These are phyloP conservation scores for Drosophila watanabei DNA, from an alignment of 1,140 invertebrate genomes.

Conservation along the genomic window DNA sequence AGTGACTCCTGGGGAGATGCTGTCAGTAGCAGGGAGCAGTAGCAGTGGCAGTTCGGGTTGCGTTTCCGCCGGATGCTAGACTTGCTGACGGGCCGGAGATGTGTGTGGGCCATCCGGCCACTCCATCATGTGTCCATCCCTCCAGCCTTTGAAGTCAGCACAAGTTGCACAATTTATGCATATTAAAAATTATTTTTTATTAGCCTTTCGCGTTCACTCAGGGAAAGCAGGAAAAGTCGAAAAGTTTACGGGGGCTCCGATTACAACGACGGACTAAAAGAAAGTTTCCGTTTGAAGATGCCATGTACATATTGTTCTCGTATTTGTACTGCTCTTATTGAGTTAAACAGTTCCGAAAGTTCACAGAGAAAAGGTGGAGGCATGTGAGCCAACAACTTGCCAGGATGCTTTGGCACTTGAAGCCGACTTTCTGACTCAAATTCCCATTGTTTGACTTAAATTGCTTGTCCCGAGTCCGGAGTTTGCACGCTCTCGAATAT, in stretches of 20 bases:
- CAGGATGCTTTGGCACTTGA: constrained; percentile 36
- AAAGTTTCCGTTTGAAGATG: constrained; percentile 73
- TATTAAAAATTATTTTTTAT: constrained; percentile 74
- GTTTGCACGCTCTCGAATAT: constrained; percentile 59
- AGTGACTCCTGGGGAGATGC: constrained; percentile 22
- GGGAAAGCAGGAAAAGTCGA: constrained; percentile 1
- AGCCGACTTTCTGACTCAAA: constrained; percentile 48
- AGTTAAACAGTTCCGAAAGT: constrained; percentile 75
- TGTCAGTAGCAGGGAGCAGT: constrained; percentile 22
- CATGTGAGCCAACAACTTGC: constrained; percentile 54
- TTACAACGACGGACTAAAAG: constrained; percentile 46
- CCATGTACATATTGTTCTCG: constrained; percentile 34
- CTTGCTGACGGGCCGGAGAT: constrained; percentile 21
- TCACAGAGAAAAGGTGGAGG: constrained; percentile 12
- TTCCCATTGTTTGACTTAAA: constrained; percentile 58
- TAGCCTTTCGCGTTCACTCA: constrained; percentile 21
- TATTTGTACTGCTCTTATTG: constrained; percentile 80
- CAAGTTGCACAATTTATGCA: constrained; percentile 64
- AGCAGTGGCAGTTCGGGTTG: background rate
- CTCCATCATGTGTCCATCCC: constrained; percentile 18
- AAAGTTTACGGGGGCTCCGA: constrained; percentile 61
- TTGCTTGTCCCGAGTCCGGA: constrained; percentile 35
- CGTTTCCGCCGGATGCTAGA: constrained; percentile 11
- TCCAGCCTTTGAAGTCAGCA: constrained; percentile 41
- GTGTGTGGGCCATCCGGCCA: constrained; percentile 19